These are phyloP conservation scores for Steinernema hermaphroditum DNA, from an alignment of 2,888 invertebrate genomes.

Conservation along the genomic window DNA sequence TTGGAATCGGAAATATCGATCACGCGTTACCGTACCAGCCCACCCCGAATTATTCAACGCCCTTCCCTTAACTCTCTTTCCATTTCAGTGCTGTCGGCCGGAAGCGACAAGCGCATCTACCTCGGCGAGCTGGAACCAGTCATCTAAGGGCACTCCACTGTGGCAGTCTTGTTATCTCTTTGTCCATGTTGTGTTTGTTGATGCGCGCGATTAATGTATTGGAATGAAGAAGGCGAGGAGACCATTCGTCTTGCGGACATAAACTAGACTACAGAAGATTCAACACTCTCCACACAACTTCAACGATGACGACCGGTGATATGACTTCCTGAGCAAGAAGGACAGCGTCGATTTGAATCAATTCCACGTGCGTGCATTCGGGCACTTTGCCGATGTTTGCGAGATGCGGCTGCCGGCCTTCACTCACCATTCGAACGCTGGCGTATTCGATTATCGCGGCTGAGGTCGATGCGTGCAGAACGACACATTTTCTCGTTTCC, in stretches of 20 bases:
- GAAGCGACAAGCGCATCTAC: slow-evolving; percentile 92
- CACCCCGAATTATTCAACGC: background rate
- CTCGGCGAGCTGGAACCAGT: slow-evolving; percentile 84
- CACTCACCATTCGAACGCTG: background rate
- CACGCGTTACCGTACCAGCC: background rate
- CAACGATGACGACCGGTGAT: too few relatives aligned
- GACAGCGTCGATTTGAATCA: slow-evolving; percentile 7
- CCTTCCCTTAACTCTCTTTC: background rate
- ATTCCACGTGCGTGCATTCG: slow-evolving; percentile 23
- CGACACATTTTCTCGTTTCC: background rate
- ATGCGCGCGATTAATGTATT: background rate
- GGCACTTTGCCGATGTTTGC: background rate
- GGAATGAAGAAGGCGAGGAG: background rate
- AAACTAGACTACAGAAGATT: slow-evolving; percentile 26
- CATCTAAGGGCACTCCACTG: background rate
- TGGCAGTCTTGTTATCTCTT: slow-evolving; percentile 8
- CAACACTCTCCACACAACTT: too few relatives aligned
- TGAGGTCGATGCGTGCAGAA: background rate
- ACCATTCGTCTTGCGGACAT: background rate
- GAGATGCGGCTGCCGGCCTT: slow-evolving; percentile 1
- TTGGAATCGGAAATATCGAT: too few relatives aligned
- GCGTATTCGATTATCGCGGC: slow-evolving; percentile 5
- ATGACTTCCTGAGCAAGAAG: too few relatives aligned
- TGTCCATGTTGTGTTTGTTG: slow-evolving; percentile 22
- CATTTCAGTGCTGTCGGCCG: slow-evolving; percentile 80